Conservation (phyloP, 2,113 vertebrate genomes). For the Calidris pygmaea region DNA sequence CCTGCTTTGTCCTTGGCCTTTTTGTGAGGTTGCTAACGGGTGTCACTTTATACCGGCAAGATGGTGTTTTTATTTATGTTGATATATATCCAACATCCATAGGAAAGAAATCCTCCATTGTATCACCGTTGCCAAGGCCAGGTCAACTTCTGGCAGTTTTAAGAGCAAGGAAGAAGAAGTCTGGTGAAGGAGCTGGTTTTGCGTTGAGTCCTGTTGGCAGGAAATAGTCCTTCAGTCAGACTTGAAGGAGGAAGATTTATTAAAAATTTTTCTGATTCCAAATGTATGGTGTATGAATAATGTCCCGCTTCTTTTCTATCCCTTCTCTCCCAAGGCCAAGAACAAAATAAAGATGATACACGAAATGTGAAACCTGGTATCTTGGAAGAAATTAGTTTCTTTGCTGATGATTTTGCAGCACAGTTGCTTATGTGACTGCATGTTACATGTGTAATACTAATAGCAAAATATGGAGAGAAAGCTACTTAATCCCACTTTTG, state of each 20-base stretch:
- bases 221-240: not conserved
- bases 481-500: constrained; percentile 28
- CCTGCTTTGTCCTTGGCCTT: not conserved
- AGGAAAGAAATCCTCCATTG: not conserved
- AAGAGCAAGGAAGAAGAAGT: not conserved
- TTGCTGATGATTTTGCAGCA: not conserved
- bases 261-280: not conserved
- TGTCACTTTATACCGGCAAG: not conserved
- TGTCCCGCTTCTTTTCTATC: not conserved
- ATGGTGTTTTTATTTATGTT: not conserved
- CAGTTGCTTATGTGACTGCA: constrained; percentile 10
- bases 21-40: not conserved
- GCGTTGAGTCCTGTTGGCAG: not conserved
- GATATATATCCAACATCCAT: not conserved
- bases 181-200: not conserved
- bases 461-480: constrained; percentile 41
- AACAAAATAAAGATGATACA: not conserved
- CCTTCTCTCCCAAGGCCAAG: not conserved
- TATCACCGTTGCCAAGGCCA: not conserved
- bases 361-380: not conserved
- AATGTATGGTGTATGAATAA: not conserved
- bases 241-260: not conserved
- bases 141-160: not conserved
- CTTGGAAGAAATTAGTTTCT: constrained; percentile 12
- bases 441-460: constrained; percentile 18